Evolutionary conservation across 2,888 invertebrate species (phyloP).

Genomic region (Malacosoma neustria): DNA sequence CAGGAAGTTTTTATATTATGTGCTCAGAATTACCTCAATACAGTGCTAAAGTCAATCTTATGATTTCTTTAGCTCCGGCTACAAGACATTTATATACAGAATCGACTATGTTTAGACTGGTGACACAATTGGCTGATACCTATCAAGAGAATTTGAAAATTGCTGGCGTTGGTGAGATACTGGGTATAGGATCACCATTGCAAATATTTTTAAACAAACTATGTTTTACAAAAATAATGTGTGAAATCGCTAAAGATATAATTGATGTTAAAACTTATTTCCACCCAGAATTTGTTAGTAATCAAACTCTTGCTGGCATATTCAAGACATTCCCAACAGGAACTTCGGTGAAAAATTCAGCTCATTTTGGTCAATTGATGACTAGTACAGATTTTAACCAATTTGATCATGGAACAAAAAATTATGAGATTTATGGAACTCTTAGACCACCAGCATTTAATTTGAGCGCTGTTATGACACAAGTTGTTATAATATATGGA

Average conservation of each 20-base stretch:
- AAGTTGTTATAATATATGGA: slow-evolving; percentile 41
- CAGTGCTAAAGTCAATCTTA: slow-evolving; percentile 75
- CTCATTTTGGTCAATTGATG: slow-evolving; percentile 43
- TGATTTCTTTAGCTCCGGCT: slow-evolving; percentile 80
- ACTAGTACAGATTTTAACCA: slow-evolving; percentile 29
- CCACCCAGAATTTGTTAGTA: slow-evolving; percentile 39
- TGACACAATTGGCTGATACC: slow-evolving; percentile 15
- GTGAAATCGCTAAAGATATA: background rate
- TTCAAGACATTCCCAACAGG: slow-evolving; percentile 43
- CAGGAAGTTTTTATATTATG: slow-evolving; percentile 79
- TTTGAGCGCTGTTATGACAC: slow-evolving; percentile 31
- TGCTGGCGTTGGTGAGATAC: slow-evolving; percentile 30
- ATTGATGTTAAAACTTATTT: slow-evolving; percentile 26
- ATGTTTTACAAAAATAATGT: too few species aligned
- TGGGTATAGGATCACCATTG: slow-evolving; percentile 31
- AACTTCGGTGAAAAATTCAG: slow-evolving; percentile 39
- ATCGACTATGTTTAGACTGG: slow-evolving; percentile 20
- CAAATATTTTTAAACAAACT: slow-evolving; percentile 38
- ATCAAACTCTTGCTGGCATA: slow-evolving; percentile 26
- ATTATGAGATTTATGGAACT: slow-evolving; percentile 34
- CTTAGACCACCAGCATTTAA: slow-evolving; percentile 38
- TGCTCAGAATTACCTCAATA: slow-evolving; percentile 77
- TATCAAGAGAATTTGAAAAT: slow-evolving; percentile 20
- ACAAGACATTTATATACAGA: slow-evolving; percentile 54
- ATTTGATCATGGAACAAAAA: slow-evolving; percentile 45